A percentile compares a stretch with the other conserved stretches of the same genome.
These are phyloP conservation scores for Flexamia atlantica DNA, from an alignment of 2,888 invertebrate species.

Conservation along the genomic window DNA sequence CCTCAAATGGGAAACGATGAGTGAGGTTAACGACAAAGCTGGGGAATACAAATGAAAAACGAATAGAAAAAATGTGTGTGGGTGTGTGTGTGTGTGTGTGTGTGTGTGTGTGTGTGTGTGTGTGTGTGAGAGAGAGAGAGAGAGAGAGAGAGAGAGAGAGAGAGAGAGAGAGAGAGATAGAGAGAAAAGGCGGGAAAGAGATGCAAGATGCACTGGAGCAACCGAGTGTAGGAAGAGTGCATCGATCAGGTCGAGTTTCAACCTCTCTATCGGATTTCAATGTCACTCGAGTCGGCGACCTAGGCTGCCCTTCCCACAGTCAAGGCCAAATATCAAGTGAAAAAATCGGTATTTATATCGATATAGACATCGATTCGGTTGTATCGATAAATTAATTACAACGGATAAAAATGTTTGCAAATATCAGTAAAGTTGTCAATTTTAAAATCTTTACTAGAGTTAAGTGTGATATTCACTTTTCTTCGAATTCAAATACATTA, in stretches of 20 bases:
- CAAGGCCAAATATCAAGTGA: too few species aligned
- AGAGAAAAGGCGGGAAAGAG: background rate
- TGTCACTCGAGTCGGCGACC: background rate
- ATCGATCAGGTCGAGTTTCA: slow-evolving; percentile 26
- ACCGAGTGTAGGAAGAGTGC: slow-evolving; percentile 30
- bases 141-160: slow-evolving; percentile 8
- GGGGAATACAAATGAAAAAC: background rate
- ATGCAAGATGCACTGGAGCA: background rate
- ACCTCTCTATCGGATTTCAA: slow-evolving; percentile 29
- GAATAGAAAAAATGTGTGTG: background rate
- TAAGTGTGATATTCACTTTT: too few species aligned
- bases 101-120: background rate
- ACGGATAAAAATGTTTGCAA: too few species aligned
- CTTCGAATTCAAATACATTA: too few species aligned
- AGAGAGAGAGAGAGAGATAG: slow-evolving; percentile 1
- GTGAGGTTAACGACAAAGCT: too few species aligned
- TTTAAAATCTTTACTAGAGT: too few species aligned
- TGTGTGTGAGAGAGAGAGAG: background rate
- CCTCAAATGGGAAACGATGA: too few species aligned
- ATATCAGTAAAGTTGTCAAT: too few species aligned
- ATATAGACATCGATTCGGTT: too few species aligned
- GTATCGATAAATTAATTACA: too few species aligned
- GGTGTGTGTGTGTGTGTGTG: too few species aligned
- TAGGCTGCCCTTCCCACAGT: background rate
- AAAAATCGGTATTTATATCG: too few species aligned